phyloP scores from a whole-genome alignment of 2,888 invertebrate genomes.

The Brenthis daphne region DNA sequence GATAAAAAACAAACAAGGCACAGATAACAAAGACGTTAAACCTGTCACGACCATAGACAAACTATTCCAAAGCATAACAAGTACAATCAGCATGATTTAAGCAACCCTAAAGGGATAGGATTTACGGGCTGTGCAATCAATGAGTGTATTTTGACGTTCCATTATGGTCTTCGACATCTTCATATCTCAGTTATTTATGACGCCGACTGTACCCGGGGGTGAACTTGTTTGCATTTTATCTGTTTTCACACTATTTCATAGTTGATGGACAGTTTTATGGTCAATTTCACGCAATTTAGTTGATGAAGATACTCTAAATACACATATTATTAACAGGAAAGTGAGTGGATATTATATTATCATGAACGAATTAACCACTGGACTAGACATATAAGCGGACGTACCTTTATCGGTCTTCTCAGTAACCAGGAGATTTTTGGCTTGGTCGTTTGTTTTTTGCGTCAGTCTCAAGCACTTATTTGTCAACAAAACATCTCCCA shows the following conservation, averaged over 20 bases:
- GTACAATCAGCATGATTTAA: conserved; percentile 54
- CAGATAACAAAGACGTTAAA: conserved; percentile 13
- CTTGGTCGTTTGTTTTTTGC: too few species aligned
- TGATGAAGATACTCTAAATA: background rate
- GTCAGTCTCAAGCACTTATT: too few species aligned
- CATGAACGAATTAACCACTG: too few species aligned
- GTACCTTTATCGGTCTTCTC: too few species aligned
- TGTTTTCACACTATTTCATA: conserved; percentile 22
- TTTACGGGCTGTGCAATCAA: conserved; percentile 47
- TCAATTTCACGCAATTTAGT: background rate
- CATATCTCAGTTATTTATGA: conserved; percentile 75
- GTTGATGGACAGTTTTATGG: conserved; percentile 20
- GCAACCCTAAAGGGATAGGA: conserved; percentile 38
- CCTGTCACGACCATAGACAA: conserved; percentile 25
- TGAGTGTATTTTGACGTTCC: conserved; percentile 75
- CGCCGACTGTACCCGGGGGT: conserved; percentile 57
- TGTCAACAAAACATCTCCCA: too few species aligned
- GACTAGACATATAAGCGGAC: too few species aligned
- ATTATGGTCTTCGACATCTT: conserved; percentile 76
- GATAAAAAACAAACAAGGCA: conserved; percentile 1
- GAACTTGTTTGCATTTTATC: conserved; percentile 38
- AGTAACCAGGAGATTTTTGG: too few species aligned
- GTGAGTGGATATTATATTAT: too few species aligned
- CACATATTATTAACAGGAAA: too few species aligned
- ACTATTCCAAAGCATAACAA: conserved; percentile 45